Evolutionary conservation across 2,797 vertebrate genomes (phyloP), one percentile per base, ranked within the genome.

Genomic region (Periparus ater): DNA sequence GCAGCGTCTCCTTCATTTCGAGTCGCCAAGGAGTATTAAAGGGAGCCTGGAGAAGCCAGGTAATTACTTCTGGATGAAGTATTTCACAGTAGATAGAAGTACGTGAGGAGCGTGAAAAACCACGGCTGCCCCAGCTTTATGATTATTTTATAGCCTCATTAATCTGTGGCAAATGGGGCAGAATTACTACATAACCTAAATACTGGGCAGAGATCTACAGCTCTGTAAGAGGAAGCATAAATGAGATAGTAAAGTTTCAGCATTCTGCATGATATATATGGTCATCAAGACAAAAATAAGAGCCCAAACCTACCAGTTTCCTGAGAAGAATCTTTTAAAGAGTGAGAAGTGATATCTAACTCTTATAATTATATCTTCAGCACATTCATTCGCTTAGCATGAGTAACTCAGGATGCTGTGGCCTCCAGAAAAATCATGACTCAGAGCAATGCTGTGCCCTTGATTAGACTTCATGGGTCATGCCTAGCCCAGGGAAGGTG

Each of bases 121-220:
- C 84, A 95, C 34, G 18, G 63, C 83, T 88, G 83, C 51, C 53
- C 78, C 51, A 60, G 88, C 68, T 95, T 91, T 82, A 70, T 54
- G 85, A 90, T 91, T 87, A 75, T 72, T 96, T 96, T 96, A 97
- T 68, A 81, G 72, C 81, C 86, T 96, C 78, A 4, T 92, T 96
- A 91, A 96, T 95, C 85, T 91, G 63, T 83, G 85, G 68, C 91
- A 95, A 97, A 91, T 38, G 29, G 42, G 34, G 86, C 45, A 77
- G 91, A 95, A 91, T 96, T 94, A 85, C 86, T 72, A 7, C 30
- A 51, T 36, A 73, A 83, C 65, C 60, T 84, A 89, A 96, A 89
- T 32, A 34, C 71, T 17, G 20, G 51, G 20, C 55, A 92, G 91
- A 94, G 78, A 95, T 54, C 80, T 78, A 77, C 79, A 57, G 23